Base-by-base conservation (phyloP, 2,113 vertebrate species). In the Polyodon spathula region DNA sequence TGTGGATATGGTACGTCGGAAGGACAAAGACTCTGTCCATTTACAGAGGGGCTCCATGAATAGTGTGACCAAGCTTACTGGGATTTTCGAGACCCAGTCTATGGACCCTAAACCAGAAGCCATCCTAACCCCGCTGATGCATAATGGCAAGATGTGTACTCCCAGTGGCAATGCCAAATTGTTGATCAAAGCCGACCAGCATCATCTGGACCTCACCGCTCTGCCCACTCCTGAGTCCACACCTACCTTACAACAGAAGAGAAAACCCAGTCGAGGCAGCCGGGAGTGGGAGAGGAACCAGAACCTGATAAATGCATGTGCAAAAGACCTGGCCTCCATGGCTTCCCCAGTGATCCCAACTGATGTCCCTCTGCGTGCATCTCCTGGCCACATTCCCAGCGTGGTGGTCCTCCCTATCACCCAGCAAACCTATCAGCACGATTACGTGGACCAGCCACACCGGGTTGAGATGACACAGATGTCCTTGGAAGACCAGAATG, bases 261-360 rank as follows among this genome's bases (percentile, higher is more conserved):
- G 93, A 39, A 97, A 95, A 71, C 92, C 93, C 51, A 89, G 88
- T 69, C 87, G 92, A 0, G 93, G 93, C 55, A 96, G 94, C 75
- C 89, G 95, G 0, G 94, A 98, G 53, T 98, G 96, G 96, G 96
- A 98, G 60, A 78, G 93, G 68, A 97, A 92, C 73, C 96, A 98
- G 84, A 97, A 98, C 74, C 86, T 97, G 63, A 97, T 98, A 79
- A 98, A 98, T 1, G 93, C 95, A 60, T 97, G 95, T 73, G 91
- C 93, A 37, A 97, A 97, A 89, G 96, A 98, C 70, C 88, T 97
- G 71, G 74, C 88, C 0, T 77, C 91, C 0, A 89, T 97, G 85
- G 89, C 89, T 27, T 92, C 94, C 0, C 85, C 91, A 0, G 93
- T 97, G 37, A 97, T 98, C 67, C 89, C 93, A n/a, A 94, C 89